Evolutionary conservation across 1,140 invertebrate genomes (phyloP).

Genomic region (Nasonia longicornis): DNA sequence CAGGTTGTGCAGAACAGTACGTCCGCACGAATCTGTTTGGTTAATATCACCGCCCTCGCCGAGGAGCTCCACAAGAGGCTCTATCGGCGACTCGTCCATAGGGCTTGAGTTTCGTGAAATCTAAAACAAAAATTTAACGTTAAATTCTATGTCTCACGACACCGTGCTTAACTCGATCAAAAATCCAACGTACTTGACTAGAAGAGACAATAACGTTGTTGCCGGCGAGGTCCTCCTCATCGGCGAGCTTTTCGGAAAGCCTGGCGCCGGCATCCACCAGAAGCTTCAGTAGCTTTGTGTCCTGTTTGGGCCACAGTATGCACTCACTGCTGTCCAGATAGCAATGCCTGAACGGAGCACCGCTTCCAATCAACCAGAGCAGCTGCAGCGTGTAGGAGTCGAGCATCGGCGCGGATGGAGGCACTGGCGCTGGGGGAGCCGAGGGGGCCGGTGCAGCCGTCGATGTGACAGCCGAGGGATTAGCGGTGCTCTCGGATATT

Average conservation of each 20-base stretch:
- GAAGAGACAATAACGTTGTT: constrained; percentile 67
- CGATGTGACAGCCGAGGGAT: not conserved
- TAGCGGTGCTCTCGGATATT: not conserved
- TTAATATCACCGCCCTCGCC: constrained; percentile 67
- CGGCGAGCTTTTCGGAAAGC: constrained; percentile 67
- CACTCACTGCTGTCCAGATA: constrained; percentile 70
- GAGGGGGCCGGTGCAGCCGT: not conserved
- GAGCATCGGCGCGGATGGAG: constrained; percentile 55
- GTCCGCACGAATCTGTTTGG: constrained; percentile 73
- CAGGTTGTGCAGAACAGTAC: constrained; percentile 81
- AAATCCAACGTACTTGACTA: constrained; percentile 63
- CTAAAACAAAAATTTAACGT: constrained; percentile 46
- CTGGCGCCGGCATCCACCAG: constrained; percentile 77
- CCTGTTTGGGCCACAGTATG: constrained; percentile 68
- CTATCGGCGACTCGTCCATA: constrained; percentile 64
- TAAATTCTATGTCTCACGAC: too few relatives aligned
- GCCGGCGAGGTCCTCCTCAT: constrained; percentile 63
- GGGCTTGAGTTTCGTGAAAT: constrained; percentile 66
- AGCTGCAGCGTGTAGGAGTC: constrained; percentile 76
- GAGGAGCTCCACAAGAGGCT: constrained; percentile 65
- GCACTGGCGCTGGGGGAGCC: not conserved
- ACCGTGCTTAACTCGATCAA: too few relatives aligned
- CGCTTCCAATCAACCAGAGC: constrained; percentile 77
- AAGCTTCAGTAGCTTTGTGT: constrained; percentile 74
- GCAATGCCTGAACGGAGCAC: constrained; percentile 76